Evolutionary conservation across 2,888 invertebrate genomes (phyloP).

Genomic region (Liopterus haemorrhoidalis): DNA sequence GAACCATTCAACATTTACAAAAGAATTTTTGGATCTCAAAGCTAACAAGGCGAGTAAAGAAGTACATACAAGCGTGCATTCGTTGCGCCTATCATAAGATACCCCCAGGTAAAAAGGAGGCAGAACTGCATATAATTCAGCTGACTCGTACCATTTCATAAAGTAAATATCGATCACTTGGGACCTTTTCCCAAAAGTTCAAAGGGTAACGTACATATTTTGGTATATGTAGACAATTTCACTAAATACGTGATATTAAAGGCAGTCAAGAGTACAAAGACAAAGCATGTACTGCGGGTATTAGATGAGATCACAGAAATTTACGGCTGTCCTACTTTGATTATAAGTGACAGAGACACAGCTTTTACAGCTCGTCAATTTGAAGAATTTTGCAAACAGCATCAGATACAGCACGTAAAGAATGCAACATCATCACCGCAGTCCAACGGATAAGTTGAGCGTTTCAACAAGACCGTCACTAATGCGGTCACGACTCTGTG

Average conservation of each 20-base stretch:
- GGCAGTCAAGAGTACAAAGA: constrained; percentile 25
- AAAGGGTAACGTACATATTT: constrained; percentile 26
- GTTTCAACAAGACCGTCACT: too few species aligned
- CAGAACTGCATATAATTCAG: too few species aligned
- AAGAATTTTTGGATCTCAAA: too few species aligned
- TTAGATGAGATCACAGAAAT: constrained; percentile 22
- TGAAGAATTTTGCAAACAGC: constrained; percentile 26
- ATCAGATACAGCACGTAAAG: constrained; percentile 29
- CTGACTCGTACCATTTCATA: too few species aligned
- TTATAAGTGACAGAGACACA: constrained; percentile 32
- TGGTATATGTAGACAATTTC: constrained; percentile 30
- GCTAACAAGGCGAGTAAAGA: too few species aligned
- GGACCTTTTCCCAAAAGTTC: constrained; percentile 28
- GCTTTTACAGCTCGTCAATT: constrained; percentile 32
- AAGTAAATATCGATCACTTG: constrained; percentile 34
- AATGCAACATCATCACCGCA: constrained; percentile 25
- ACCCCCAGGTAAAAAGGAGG: too few species aligned
- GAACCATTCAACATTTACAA: background rate
- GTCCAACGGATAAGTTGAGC: constrained; percentile 32
- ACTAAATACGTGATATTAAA: constrained; percentile 31
- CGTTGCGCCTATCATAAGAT: too few species aligned
- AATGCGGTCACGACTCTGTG: too few species aligned
- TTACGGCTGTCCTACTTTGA: constrained; percentile 27
- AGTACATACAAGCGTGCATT: too few species aligned
- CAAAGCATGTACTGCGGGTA: constrained; percentile 20